These are phyloP conservation scores for Ypsolopha scabrella DNA, from an alignment of 2,888 invertebrate species.

Conservation along the genomic window DNA sequence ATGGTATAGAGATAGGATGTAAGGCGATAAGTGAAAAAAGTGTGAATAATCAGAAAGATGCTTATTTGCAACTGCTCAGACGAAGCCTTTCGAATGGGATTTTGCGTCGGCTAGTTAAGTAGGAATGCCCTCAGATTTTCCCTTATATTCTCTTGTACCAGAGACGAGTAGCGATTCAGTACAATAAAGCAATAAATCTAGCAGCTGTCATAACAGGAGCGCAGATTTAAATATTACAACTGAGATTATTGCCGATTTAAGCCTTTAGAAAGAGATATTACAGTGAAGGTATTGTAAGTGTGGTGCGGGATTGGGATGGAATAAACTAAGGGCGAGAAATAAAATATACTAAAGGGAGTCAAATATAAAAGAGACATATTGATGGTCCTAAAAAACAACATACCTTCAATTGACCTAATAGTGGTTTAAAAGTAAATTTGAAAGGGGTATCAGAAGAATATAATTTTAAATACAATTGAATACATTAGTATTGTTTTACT, in stretches of 20 bases:
- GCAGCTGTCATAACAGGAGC: slow-evolving; percentile 23
- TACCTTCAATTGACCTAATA: no score
- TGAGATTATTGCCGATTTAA: slow-evolving; percentile 5
- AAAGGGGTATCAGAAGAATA: no score
- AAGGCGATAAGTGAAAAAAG: slow-evolving; percentile 9
- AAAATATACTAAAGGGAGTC: no score
- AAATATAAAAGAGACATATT: no score
- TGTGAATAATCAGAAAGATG: slow-evolving; percentile 42
- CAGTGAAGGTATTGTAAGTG: background rate
- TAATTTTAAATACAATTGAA: no score
- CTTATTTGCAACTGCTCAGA: slow-evolving; percentile 37
- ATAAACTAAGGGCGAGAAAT: no score
- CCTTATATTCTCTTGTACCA: slow-evolving; percentile 14
- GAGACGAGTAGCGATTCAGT: slow-evolving; percentile 9
- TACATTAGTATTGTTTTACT: no score
- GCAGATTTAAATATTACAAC: slow-evolving; percentile 39
- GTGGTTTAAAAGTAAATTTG: no score
- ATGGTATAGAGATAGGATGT: background rate
- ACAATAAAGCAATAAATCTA: slow-evolving; percentile 26
- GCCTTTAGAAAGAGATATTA: background rate
- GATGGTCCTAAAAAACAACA: no score
- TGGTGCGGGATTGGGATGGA: no score
- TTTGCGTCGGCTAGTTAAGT: slow-evolving; percentile 33
- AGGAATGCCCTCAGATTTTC: slow-evolving; percentile 9
- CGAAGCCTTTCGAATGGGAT: slow-evolving; percentile 29